phyloP scores from a whole-genome alignment of 1,140 invertebrate genomes.

The Bombus terrestris region DNA sequence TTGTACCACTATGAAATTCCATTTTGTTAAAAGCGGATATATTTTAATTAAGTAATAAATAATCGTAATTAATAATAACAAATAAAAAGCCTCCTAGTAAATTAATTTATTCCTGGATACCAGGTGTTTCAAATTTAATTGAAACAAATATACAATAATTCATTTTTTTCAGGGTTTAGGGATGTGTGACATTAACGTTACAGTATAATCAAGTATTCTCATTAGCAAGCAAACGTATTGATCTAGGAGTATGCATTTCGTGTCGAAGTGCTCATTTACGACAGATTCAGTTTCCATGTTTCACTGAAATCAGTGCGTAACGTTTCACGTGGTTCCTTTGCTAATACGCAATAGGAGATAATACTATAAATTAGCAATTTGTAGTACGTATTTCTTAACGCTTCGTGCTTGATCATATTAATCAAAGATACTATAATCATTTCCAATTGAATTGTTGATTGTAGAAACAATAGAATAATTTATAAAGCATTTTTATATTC shows the following conservation, averaged over 20 bases:
- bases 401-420: neutral
- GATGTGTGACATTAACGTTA: neutral
- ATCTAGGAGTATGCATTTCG: neutral
- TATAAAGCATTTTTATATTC: neutral
- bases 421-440: neutral
- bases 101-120: too few species aligned
- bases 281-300: slow-evolving; percentile 12
- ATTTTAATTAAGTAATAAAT: too few species aligned
- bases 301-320: neutral
- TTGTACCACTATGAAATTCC: neutral
- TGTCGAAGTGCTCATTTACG: neutral
- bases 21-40: too few species aligned
- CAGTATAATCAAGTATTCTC: neutral
- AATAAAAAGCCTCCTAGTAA: too few species aligned
- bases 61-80: too few species aligned
- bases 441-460: neutral
- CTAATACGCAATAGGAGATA: neutral
- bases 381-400: neutral
- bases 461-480: neutral
- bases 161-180: neutral
- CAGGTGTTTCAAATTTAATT: neutral
- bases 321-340: neutral
- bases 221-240: neutral
- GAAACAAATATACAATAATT: neutral
- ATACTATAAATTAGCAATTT: neutral